phyloP scores from a whole-genome alignment of 2,113 vertebrate species.

The Sebastes fasciatus region DNA sequence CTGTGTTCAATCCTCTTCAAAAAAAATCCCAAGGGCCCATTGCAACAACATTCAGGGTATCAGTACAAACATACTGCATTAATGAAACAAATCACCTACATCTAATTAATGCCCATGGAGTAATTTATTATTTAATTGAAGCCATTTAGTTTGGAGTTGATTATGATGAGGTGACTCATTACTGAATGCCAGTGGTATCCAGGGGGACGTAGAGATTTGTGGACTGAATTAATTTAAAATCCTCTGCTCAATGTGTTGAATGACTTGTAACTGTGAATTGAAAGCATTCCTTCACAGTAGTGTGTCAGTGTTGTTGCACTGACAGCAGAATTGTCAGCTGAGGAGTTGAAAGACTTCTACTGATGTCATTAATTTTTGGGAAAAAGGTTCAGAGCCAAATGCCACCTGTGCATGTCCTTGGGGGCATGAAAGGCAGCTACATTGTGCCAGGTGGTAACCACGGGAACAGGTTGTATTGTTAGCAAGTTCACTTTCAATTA shows the following conservation, averaged over 20 bases:
- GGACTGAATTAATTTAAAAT: neutral
- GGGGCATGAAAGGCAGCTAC: too few relatives aligned
- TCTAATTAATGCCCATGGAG: slow-evolving; percentile 13
- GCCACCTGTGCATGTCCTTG: neutral
- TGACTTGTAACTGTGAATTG: neutral
- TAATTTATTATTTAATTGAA: slow-evolving; percentile 22
- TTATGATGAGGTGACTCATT: slow-evolving; percentile 29
- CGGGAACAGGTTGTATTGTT: too few relatives aligned
- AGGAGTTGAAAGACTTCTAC: neutral
- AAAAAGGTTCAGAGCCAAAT: slow-evolving; percentile 12
- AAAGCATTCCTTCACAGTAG: neutral
- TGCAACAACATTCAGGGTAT: neutral
- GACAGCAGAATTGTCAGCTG: neutral
- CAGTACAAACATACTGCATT: slow-evolving; percentile 9
- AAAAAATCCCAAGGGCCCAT: slow-evolving; percentile 2
- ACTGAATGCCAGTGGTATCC: neutral
- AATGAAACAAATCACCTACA: slow-evolving; percentile 25
- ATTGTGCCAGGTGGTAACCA: too few relatives aligned
- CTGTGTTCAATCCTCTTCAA: neutral
- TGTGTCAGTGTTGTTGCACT: neutral
- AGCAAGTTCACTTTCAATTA: too few relatives aligned
- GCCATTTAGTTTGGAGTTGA: slow-evolving; percentile 9
- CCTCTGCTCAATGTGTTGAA: neutral
- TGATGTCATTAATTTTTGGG: neutral
- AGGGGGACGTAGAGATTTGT: slow-evolving; percentile 9